phyloP scores from a whole-genome alignment of 2,888 invertebrate genomes.

The Catocala nupta region DNA sequence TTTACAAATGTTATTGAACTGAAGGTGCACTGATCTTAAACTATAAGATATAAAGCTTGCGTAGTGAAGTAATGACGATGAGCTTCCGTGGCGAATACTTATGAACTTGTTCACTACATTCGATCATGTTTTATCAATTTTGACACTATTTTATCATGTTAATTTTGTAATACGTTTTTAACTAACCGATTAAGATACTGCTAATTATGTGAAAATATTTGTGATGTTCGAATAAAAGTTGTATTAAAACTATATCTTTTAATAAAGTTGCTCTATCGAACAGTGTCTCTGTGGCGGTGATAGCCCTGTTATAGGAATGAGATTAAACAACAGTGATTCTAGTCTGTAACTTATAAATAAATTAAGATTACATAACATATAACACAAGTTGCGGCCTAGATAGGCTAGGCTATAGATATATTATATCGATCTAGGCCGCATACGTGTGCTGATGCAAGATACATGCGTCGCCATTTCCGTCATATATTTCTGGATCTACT shows the following conservation, averaged over 20 bases:
- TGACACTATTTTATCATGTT: slow-evolving; percentile 54
- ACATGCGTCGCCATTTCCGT: too few relatives aligned
- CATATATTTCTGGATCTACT: too few relatives aligned
- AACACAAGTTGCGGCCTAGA: too few relatives aligned
- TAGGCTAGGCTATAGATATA: too few relatives aligned
- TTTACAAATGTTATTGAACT: neutral
- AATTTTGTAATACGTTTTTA: slow-evolving; percentile 52
- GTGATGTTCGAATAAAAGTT: slow-evolving; percentile 78
- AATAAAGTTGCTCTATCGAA: slow-evolving; percentile 5
- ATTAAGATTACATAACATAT: too few relatives aligned
- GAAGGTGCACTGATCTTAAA: neutral
- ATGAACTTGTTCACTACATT: slow-evolving; percentile 23
- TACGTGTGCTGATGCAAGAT: too few relatives aligned
- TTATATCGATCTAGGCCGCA: too few relatives aligned
- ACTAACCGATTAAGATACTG: slow-evolving; percentile 55
- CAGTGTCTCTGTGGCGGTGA: too few relatives aligned
- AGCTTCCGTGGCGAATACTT: slow-evolving; percentile 20
- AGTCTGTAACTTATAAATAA: too few relatives aligned
- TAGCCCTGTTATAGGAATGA: too few relatives aligned
- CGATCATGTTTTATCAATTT: slow-evolving; percentile 47
- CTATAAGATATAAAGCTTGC: neutral
- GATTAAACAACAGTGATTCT: too few relatives aligned
- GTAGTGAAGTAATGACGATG: slow-evolving; percentile 29
- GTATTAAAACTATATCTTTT: slow-evolving; percentile 48
- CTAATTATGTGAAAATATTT: slow-evolving; percentile 73